Conservation (phyloP, 2,113 vertebrate species). For the Pollimyrus isidori region DNA sequence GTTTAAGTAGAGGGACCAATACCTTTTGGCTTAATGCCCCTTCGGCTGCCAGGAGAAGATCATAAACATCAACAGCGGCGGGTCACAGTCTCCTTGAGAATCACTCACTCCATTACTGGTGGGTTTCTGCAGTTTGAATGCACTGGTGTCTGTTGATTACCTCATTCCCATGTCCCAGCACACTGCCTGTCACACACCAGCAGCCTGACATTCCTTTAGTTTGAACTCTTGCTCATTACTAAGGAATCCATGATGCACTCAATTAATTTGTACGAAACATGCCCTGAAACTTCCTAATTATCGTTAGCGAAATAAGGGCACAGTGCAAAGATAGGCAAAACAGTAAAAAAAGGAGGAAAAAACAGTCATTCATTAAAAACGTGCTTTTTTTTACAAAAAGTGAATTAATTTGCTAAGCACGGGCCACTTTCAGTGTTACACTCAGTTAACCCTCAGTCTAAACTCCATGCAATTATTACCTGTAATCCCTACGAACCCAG, state of each 20-base stretch:
- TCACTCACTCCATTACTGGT: neutral
- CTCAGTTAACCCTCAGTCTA: constrained; percentile 13
- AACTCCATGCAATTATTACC: constrained; percentile 16
- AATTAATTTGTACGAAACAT: constrained; percentile 1
- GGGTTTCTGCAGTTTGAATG: neutral
- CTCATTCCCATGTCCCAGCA: neutral
- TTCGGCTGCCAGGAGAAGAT: neutral
- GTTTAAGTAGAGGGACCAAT: neutral
- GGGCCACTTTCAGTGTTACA: neutral
- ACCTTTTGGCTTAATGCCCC: neutral
- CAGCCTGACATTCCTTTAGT: neutral
- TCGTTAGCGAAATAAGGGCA: neutral
- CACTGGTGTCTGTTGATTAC: neutral
- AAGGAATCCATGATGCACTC: constrained; percentile 1
- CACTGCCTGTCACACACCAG: neutral
- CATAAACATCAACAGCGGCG: neutral
- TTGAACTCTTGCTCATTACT: neutral
- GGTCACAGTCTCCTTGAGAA: neutral
- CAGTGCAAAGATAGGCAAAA: neutral
- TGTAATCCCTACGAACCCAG: constrained; percentile 20
- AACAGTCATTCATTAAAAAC: neutral
- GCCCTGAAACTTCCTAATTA: constrained; percentile 4
- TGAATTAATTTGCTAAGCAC: neutral
- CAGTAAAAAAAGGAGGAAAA: neutral
- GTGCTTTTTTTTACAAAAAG: neutral